These are phyloP conservation scores for Goniozus legneri DNA, from an alignment of 1,140 invertebrate species.

Conservation along the genomic window DNA sequence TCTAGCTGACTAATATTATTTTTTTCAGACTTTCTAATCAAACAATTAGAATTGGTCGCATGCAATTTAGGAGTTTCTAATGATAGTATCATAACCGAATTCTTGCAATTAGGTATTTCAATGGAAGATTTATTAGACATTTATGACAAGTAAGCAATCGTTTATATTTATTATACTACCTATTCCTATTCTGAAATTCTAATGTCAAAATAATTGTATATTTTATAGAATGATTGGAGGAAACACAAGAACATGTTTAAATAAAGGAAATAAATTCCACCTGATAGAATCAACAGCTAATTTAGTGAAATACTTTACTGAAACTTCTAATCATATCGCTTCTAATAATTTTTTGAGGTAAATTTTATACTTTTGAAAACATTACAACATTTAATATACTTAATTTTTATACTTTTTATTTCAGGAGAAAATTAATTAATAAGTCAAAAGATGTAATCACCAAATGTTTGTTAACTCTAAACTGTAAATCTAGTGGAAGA, in stretches of 20 bases:
- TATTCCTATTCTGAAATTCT: not conserved
- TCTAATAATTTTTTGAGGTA: constrained; percentile 57
- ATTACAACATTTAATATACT: constrained; percentile 34
- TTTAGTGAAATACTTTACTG: constrained; percentile 62
- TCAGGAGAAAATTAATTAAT: constrained; percentile 59
- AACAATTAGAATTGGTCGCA: constrained; percentile 70
- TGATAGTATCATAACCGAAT: constrained; percentile 65
- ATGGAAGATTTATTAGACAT: constrained; percentile 70
- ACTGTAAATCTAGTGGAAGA: constrained; percentile 64
- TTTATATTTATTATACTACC: not conserved
- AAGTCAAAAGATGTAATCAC: constrained; percentile 67
- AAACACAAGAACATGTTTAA: constrained; percentile 73
- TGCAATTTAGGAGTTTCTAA: constrained; percentile 67
- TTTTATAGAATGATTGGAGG: constrained; percentile 64
- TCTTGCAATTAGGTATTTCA: constrained; percentile 67
- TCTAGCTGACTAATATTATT: constrained; percentile 1
- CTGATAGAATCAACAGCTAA: constrained; percentile 66
- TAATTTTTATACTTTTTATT: constrained; percentile 30
- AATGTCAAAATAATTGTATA: not conserved
- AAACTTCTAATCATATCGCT: constrained; percentile 53
- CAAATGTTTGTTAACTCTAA: constrained; percentile 63
- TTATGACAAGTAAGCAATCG: constrained; percentile 63
- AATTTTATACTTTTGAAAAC: constrained; percentile 20
- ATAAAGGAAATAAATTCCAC: constrained; percentile 75
- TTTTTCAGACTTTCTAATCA: constrained; percentile 66